These are phyloP conservation scores for Araneus ventricosus DNA, from an alignment of 1,140 invertebrate genomes.

Conservation along the genomic window DNA sequence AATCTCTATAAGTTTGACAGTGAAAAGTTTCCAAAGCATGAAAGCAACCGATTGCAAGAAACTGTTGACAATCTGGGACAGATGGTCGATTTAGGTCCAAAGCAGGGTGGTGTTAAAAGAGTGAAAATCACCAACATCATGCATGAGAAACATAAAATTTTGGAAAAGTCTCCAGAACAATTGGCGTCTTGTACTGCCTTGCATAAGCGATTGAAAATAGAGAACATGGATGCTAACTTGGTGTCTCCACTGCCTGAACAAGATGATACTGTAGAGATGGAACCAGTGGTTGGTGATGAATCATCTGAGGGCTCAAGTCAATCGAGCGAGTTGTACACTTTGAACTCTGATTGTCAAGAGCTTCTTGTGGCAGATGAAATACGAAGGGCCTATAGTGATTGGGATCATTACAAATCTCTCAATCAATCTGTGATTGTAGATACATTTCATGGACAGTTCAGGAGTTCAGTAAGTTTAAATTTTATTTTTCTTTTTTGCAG, in stretches of 20 bases:
- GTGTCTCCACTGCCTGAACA: conserved; percentile 48
- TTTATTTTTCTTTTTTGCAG: conserved; percentile 7
- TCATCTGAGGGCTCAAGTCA: conserved; percentile 65
- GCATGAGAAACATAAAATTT: conserved; percentile 77
- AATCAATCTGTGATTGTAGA: conserved; percentile 86
- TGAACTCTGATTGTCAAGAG: conserved; percentile 67
- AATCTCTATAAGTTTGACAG: conserved; percentile 84
- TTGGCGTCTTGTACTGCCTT: conserved; percentile 56
- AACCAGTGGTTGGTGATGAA: conserved; percentile 60
- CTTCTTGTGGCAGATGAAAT: conserved; percentile 80
- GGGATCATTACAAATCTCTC: conserved; percentile 83
- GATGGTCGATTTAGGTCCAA: conserved; percentile 81
- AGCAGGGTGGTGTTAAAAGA: conserved; percentile 80
- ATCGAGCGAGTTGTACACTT: conserved; percentile 59
- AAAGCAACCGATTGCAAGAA: conserved; percentile 78
- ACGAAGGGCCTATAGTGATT: conserved; percentile 83
- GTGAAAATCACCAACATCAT: conserved; percentile 81
- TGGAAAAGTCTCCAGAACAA: conserved; percentile 42
- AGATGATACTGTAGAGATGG: conserved; percentile 63
- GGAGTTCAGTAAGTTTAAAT: conserved; percentile 84
- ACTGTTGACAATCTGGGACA: conserved; percentile 80
- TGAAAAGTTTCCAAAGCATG: conserved; percentile 83
- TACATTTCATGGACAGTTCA: conserved; percentile 87
- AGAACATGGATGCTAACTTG: conserved; percentile 61
- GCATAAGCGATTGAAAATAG: conserved; percentile 62